Evolutionary conservation across 1,140 invertebrate genomes (phyloP).

Genomic region (Andrena cerasifolii): DNA sequence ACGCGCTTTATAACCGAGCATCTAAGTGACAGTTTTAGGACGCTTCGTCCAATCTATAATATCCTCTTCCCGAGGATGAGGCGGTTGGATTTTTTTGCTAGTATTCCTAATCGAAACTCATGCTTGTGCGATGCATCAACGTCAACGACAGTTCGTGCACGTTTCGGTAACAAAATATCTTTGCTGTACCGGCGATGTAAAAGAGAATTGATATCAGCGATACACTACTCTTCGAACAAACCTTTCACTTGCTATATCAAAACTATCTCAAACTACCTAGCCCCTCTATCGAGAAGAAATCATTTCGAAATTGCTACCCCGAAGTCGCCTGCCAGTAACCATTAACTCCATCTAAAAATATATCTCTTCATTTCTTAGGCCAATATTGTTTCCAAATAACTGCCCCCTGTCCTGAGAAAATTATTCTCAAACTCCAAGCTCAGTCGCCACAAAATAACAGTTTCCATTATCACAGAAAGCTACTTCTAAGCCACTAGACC

Average conservation of each 20-base stretch:
- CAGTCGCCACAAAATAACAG: background rate
- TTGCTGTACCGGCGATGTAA: background rate
- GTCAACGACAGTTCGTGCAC: background rate
- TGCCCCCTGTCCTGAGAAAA: too few relatives aligned
- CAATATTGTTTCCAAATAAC: too few relatives aligned
- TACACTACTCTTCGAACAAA: background rate
- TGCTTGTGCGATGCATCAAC: background rate
- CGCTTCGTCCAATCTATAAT: background rate
- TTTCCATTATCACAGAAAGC: background rate
- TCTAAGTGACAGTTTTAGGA: constrained; percentile 39
- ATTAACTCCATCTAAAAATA: too few relatives aligned
- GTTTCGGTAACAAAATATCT: background rate
- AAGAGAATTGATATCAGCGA: constrained; percentile 3
- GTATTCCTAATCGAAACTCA: too few relatives aligned
- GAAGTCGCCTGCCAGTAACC: too few relatives aligned
- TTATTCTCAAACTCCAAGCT: background rate
- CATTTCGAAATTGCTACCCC: too few relatives aligned
- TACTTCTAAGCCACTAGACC: background rate
- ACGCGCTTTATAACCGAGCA: background rate
- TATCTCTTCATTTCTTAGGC: too few relatives aligned
- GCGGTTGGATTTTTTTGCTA: background rate
- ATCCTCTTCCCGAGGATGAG: constrained; percentile 8
- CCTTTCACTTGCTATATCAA: background rate
- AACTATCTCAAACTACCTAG: too few relatives aligned
- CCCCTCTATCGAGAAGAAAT: too few relatives aligned